A percentile compares a stretch with the other conserved stretches of the same genome.
Evolutionary conservation across 2,888 invertebrate genomes (phyloP).

Genomic region (Neoaliturus tenellus): DNA sequence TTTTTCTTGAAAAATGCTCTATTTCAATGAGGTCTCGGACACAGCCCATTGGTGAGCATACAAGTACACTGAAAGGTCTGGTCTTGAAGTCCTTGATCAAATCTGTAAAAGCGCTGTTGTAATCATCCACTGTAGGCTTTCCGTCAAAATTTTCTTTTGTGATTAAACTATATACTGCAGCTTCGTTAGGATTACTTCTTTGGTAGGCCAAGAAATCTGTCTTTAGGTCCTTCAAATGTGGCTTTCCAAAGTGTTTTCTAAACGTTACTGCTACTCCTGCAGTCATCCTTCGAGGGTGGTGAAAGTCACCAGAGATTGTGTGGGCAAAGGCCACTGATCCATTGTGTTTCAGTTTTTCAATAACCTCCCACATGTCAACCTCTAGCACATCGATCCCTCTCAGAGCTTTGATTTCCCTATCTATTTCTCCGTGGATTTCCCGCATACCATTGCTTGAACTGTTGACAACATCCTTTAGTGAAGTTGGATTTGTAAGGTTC

Average conservation of each 20-base stretch:
- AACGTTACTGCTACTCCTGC: constrained; percentile 22
- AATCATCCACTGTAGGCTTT: not conserved
- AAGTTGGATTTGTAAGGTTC: too few species aligned
- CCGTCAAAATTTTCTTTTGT: not conserved
- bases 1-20: too few species aligned
- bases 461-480: too few species aligned
- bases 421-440: too few species aligned
- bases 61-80: not conserved
- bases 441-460: too few species aligned
- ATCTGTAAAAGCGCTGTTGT: not conserved
- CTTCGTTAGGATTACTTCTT: too few species aligned
- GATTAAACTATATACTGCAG: not conserved
- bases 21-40: not conserved
- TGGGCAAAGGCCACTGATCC: not conserved
- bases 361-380: not conserved
- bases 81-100: not conserved
- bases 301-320: not conserved
- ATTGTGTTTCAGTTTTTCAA: not conserved
- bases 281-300: not conserved
- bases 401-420: too few species aligned
- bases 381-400: too few species aligned
- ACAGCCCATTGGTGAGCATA: constrained; percentile 2
- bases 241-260: not conserved
- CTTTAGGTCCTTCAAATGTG: not conserved
- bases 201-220: not conserved